Evolutionary conservation across 23 tunicate genomes (phyloP).

Genomic region (Ascidia mentula): DNA sequence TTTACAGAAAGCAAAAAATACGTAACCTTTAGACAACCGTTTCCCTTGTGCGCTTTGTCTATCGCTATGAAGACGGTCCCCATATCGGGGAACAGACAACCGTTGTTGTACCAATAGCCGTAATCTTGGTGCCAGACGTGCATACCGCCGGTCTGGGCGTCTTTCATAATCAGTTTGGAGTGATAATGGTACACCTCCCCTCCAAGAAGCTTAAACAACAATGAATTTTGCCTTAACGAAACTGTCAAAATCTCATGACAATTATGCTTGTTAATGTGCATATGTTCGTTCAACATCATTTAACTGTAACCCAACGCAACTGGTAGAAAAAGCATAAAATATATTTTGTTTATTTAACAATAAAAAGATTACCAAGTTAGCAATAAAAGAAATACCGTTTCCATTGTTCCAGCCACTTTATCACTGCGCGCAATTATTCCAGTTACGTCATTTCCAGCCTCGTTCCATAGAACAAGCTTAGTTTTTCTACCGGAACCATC

Average conservation of each 20-base stretch:
- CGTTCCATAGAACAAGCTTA: slow-evolving; percentile 38
- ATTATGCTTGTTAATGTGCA: too few relatives aligned
- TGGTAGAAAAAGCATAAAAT: too few relatives aligned
- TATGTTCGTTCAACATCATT: too few relatives aligned
- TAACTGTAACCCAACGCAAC: too few relatives aligned
- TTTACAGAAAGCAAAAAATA: too few relatives aligned
- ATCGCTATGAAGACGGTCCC: slow-evolving; percentile 44
- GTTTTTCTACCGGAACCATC: slow-evolving; percentile 41
- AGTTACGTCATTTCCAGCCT: slow-evolving; percentile 39
- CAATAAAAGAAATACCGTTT: too few relatives aligned
- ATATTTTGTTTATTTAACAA: too few relatives aligned
- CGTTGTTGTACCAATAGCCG: slow-evolving; percentile 54
- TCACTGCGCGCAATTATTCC: slow-evolving; percentile 30
- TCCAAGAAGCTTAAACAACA: slow-evolving; percentile 18
- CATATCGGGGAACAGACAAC: slow-evolving; percentile 35
- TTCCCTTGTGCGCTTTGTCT: slow-evolving; percentile 24
- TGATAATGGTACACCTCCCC: slow-evolving; percentile 58
- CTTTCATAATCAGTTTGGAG: slow-evolving; percentile 49
- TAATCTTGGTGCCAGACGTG: slow-evolving; percentile 56
- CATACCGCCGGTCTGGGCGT: slow-evolving; percentile 51
- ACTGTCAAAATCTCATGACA: too few relatives aligned
- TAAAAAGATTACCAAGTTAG: too few relatives aligned
- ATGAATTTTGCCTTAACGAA: too few relatives aligned
- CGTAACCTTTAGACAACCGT: slow-evolving; percentile 52
- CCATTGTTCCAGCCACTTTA: slow-evolving; percentile 59